These are phyloP conservation scores for Eugnorisma glareosa DNA, from an alignment of 2,888 invertebrate genomes.

Conservation along the genomic window DNA sequence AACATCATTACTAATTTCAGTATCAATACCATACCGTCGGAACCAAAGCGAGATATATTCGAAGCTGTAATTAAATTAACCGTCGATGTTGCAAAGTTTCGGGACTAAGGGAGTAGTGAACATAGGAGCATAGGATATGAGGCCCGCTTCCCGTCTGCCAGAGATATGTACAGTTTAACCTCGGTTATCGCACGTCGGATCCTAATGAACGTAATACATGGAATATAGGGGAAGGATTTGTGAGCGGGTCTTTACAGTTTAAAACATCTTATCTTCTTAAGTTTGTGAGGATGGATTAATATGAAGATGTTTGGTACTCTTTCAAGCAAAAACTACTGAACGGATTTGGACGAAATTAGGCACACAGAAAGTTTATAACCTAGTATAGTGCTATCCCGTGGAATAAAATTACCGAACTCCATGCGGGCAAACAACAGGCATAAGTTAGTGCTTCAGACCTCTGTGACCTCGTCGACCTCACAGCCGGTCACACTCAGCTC, in stretches of 20 bases:
- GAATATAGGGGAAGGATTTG: slow-evolving; percentile 2
- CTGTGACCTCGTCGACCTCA: not conserved
- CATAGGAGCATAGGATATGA: slow-evolving; percentile 24
- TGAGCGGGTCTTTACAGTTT: not conserved
- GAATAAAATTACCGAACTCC: not conserved
- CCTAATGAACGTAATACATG: slow-evolving; percentile 38
- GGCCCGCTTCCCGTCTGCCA: slow-evolving; percentile 39
- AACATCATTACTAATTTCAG: not conserved
- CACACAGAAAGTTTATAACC: not conserved
- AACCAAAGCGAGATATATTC: not conserved
- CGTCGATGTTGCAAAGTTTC: slow-evolving; percentile 27
- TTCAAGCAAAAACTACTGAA: not conserved
- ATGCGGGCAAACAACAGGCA: not conserved
- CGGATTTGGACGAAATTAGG: not conserved
- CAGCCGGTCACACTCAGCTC: not conserved
- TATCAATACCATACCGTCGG: not conserved
- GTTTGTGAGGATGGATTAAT: not conserved
- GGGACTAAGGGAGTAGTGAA: not conserved
- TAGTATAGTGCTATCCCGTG: not conserved
- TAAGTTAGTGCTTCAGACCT: not conserved
- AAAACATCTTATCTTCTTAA: not conserved
- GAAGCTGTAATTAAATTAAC: slow-evolving; percentile 33
- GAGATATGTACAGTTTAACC: slow-evolving; percentile 53
- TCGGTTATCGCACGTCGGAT: slow-evolving; percentile 41
- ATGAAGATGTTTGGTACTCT: not conserved